These are phyloP conservation scores for Sander vitreus DNA, from an alignment of 2,113 vertebrate species.

Conservation along the genomic window DNA sequence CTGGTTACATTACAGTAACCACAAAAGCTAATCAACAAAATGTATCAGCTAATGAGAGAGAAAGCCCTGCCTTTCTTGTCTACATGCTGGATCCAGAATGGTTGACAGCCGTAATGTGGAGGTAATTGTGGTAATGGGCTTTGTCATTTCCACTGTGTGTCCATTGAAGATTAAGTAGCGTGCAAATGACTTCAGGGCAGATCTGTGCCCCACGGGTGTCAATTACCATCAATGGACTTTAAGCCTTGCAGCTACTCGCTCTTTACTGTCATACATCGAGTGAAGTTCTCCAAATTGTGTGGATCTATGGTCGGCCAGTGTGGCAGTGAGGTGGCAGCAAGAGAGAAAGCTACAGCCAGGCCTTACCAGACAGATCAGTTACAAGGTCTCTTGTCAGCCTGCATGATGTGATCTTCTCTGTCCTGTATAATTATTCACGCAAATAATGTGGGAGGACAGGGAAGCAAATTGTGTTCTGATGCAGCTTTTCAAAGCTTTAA, in stretches of 20 bases:
- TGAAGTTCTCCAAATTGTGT: slow-evolving; percentile 20
- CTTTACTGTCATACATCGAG: slow-evolving; percentile 15
- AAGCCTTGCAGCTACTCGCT: slow-evolving; percentile 30
- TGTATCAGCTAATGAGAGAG: neutral
- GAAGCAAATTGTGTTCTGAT: neutral
- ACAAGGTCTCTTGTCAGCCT: slow-evolving; percentile 9
- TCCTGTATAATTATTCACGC: slow-evolving; percentile 14
- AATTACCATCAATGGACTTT: slow-evolving; percentile 57
- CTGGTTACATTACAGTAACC: neutral
- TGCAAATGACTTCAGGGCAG: slow-evolving; percentile 68
- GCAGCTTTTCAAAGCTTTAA: slow-evolving; percentile 20
- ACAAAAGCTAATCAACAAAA: slow-evolving; percentile 1
- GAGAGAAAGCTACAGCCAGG: slow-evolving; percentile 2
- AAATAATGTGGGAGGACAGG: neutral
- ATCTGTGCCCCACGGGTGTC: slow-evolving; percentile 55
- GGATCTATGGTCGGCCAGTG: neutral
- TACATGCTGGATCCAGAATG: slow-evolving; percentile 23
- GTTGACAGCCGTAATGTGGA: slow-evolving; percentile 46
- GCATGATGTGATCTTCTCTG: neutral
- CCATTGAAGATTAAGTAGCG: slow-evolving; percentile 72
- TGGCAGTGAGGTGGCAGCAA: slow-evolving; percentile 6
- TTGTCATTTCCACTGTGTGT: slow-evolving; percentile 80
- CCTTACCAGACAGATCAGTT: slow-evolving; percentile 31
- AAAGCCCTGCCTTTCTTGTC: slow-evolving; percentile 13
- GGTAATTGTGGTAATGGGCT: slow-evolving; percentile 78